Evolutionary conservation across 2,888 invertebrate species (phyloP).

Genomic region (Hypena proboscidalis): DNA sequence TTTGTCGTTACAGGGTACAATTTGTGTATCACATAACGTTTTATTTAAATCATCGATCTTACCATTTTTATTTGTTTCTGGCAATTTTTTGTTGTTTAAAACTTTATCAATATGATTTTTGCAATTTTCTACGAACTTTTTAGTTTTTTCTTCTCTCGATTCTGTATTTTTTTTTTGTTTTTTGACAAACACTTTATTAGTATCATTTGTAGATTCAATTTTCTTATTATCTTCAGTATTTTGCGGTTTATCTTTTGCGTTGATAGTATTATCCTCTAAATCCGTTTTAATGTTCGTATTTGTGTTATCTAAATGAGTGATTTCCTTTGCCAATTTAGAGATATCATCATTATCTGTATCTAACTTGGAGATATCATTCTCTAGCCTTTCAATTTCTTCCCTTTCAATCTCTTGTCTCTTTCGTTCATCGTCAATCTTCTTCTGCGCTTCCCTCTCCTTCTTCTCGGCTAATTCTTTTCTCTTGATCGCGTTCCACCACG

Average conservation of each 20-base stretch:
- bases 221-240: neutral
- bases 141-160: slow-evolving; percentile 1
- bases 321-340: too few species aligned
- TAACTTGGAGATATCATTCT: neutral
- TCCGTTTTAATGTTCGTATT: too few species aligned
- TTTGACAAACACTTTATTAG: slow-evolving; percentile 7
- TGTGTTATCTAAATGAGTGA: too few species aligned
- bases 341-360: neutral
- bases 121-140: neutral
- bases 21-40: slow-evolving; percentile 6
- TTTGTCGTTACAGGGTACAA: slow-evolving; percentile 24
- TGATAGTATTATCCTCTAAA: neutral
- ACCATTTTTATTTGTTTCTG: neutral
- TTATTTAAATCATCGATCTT: slow-evolving; percentile 1
- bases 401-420: slow-evolving; percentile 14
- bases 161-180: too few species aligned
- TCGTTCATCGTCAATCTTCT: slow-evolving; percentile 35
- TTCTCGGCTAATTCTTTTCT: slow-evolving; percentile 69
- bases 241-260: slow-evolving; percentile 1
- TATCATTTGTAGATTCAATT: slow-evolving; percentile 1
- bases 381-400: slow-evolving; percentile 1
- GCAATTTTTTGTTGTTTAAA: too few species aligned
- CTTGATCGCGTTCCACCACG: slow-evolving; percentile 75
- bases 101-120: too few species aligned
- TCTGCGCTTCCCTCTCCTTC: slow-evolving; percentile 53